Evolutionary conservation across 92 coral and sea anemone species (phyloP), one percentile per base, ranked within the genome.

Genomic region (Pocillopora meandrina): DNA sequence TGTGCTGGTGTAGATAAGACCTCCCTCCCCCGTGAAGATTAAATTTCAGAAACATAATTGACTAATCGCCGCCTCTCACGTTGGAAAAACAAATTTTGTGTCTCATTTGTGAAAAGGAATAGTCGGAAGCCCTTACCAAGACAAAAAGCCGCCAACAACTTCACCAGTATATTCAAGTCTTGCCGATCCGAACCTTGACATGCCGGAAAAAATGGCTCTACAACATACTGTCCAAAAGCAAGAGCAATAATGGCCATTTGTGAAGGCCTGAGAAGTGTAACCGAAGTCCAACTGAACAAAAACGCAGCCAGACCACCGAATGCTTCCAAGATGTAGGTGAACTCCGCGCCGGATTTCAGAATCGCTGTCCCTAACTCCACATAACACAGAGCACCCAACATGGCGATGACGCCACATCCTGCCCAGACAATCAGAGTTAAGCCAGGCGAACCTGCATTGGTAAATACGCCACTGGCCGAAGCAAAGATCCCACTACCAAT

Each of bases 401-500:
- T 84, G 1, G 96, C 94, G 61, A 95, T 19, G 11, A 93, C 60
- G 56, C 98, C 98, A 47, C 98, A 93, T n/a, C 92, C 92, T 2
- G 84, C 79, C 98, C 98, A 95, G 31, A 93, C 90, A 0, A 91
- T 35, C 42, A 95, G 74, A 18, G 96, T 88, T 61, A 93, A 69
- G 3, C 96, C 98, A 6, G 87, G 85, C 58, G 98, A 95, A 0
- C 89, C 81, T 2, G 92, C 74, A 20, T 86, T 71, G 11, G n/a
- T 82, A 56, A 95, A 86, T 74, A 95, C 90, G 33, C 95, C 94
- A 18, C 91, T 85, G 31, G 95, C 95, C 31, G 98, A 93, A 65
- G 89, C 86, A 69, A 95, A 95, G 69, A 93, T 95, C 23, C 98
- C 98, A 56, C 93, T 88, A 5, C 98, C 98, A 12, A 95, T 95